Evolutionary conservation across 2,113 vertebrate species (phyloP).

Genomic region (Sinocyclocheilus anshuiensis): DNA sequence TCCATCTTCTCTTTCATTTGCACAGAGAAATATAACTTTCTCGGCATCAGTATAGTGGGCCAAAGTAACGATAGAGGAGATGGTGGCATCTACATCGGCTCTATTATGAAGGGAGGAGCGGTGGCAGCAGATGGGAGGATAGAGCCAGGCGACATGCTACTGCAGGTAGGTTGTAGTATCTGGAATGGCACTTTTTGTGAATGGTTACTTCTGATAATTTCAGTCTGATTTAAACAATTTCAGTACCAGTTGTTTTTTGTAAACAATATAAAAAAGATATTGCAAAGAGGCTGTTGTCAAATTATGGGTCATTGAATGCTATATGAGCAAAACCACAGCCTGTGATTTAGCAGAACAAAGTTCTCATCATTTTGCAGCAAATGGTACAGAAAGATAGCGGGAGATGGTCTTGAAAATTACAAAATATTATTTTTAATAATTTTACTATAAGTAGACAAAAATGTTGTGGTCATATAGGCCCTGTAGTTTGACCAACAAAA

Average conservation of each 20-base stretch:
- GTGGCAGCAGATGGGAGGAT: slow-evolving; percentile 94
- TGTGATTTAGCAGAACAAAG: background rate
- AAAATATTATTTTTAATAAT: background rate
- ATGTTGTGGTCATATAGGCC: no score
- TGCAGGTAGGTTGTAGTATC: slow-evolving; percentile 80
- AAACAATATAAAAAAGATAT: background rate
- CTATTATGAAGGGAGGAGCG: slow-evolving; percentile 97
- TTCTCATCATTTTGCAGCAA: background rate
- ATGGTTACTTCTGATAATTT: background rate
- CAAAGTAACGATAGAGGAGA: slow-evolving; percentile 97
- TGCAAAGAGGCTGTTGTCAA: background rate
- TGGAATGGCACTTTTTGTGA: background rate
- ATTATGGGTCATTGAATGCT: background rate
- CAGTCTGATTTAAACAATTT: background rate
- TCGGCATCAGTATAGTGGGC: slow-evolving; percentile 97
- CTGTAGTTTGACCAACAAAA: background rate
- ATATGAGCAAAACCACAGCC: background rate
- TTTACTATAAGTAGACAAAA: background rate
- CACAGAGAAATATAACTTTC: slow-evolving; percentile 93
- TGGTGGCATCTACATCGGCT: slow-evolving; percentile 96
- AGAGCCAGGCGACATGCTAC: slow-evolving; percentile 94
- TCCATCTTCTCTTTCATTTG: background rate
- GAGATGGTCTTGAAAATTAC: background rate
- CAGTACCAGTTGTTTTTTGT: background rate
- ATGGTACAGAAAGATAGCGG: background rate